A percentile compares a stretch with the other conserved stretches of the same genome.
Evolutionary conservation across 2,113 vertebrate genomes (phyloP).

Genomic region (Lagopus leucura): DNA sequence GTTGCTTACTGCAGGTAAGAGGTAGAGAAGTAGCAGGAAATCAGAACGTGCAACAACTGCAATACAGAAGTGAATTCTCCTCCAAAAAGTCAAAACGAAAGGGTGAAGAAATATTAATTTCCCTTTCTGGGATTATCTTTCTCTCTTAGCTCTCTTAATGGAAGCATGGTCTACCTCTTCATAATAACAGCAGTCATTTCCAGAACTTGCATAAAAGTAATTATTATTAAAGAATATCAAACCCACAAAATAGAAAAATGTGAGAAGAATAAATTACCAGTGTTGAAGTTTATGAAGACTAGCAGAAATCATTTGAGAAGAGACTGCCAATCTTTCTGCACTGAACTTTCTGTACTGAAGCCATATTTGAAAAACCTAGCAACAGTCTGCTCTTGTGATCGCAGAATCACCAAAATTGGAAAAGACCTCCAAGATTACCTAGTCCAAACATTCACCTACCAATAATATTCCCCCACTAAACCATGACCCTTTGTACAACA

Average conservation of each 20-base stretch:
- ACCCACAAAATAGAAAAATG: neutral
- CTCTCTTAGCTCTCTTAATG: neutral
- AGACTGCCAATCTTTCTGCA: neutral
- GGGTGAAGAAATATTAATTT: neutral
- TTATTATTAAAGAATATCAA: neutral
- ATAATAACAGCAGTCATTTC: neutral
- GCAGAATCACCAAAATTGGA: too few species aligned
- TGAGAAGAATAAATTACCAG: neutral
- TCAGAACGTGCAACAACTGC: neutral
- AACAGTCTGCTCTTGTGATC: neutral
- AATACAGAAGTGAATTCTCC: neutral
- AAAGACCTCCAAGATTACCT: too few species aligned
- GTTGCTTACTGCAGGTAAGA: conserved; percentile 10
- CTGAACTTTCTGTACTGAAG: neutral
- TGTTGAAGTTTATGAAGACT: neutral
- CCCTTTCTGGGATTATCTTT: neutral
- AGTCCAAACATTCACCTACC: too few species aligned
- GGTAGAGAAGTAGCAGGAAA: conserved; percentile 25
- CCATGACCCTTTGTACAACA: too few species aligned
- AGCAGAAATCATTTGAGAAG: neutral
- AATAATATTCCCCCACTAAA: too few species aligned
- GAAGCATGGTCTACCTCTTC: neutral
- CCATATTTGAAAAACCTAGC: neutral
- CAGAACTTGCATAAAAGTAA: neutral
- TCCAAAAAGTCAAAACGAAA: neutral